phyloP scores from a whole-genome alignment of 2,888 invertebrate genomes.

The Oxytorus armatus region DNA sequence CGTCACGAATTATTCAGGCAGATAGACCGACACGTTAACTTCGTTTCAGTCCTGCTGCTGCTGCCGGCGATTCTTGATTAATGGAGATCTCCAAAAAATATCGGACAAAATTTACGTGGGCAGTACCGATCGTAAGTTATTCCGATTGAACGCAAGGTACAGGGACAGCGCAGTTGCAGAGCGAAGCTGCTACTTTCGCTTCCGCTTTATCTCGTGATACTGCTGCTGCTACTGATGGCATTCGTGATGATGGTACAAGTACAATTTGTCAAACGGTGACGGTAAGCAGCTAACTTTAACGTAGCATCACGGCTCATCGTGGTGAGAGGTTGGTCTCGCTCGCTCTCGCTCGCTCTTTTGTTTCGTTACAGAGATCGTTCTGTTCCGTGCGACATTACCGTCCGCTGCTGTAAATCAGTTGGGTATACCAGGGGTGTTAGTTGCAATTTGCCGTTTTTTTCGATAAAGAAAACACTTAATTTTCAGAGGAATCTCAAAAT shows the following conservation, averaged over 20 bases:
- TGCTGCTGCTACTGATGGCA: slow-evolving; percentile 36
- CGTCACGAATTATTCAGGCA: slow-evolving; percentile 63
- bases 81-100: slow-evolving; percentile 30
- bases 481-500: too few species aligned
- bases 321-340: slow-evolving; percentile 46
- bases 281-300: slow-evolving; percentile 76
- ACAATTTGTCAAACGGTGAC: slow-evolving; percentile 80
- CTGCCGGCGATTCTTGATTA: slow-evolving; percentile 17
- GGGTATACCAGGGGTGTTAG: too few species aligned
- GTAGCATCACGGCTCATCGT: slow-evolving; percentile 75
- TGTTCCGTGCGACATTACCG: slow-evolving; percentile 14
- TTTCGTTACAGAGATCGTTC: slow-evolving; percentile 13
- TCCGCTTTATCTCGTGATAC: slow-evolving; percentile 27
- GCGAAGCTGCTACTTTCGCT: slow-evolving; percentile 32
- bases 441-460: too few species aligned
- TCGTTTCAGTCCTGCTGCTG: background rate
- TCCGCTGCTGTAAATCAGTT: background rate
- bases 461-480: too few species aligned
- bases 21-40: slow-evolving; percentile 47
- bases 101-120: slow-evolving; percentile 29
- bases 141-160: slow-evolving; percentile 49
- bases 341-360: background rate
- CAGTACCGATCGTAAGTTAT: background rate
- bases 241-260: slow-evolving; percentile 57
- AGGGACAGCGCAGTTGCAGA: slow-evolving; percentile 62